These are phyloP conservation scores for Drosophila triauraria DNA, from an alignment of 1,140 invertebrate species.

Conservation along the genomic window DNA sequence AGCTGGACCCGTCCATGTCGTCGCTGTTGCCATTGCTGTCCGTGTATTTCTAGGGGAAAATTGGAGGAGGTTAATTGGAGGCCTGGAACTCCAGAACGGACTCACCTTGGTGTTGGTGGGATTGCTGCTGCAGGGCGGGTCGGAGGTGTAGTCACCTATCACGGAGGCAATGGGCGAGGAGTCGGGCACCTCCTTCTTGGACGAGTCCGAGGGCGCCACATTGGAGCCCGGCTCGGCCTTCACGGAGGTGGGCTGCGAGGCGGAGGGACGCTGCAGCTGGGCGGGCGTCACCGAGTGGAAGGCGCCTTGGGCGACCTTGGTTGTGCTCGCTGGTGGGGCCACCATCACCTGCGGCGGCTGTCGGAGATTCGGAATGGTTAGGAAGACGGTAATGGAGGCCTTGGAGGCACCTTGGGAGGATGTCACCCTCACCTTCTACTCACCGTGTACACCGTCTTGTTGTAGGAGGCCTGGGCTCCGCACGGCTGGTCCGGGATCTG, in stretches of 20 bases:
- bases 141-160: constrained; percentile 60
- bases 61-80: background rate
- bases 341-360: constrained; percentile 62
- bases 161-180: constrained; percentile 85
- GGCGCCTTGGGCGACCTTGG: constrained; percentile 66
- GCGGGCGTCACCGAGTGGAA: constrained; percentile 76
- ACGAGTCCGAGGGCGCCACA: constrained; percentile 86
- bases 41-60: constrained; percentile 57
- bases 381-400: background rate
- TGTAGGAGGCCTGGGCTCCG: constrained; percentile 28
- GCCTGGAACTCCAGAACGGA: too few species aligned
- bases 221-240: constrained; percentile 88
- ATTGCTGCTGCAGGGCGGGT: constrained; percentile 51
- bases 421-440: background rate
- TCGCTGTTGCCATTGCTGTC: constrained; percentile 84
- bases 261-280: constrained; percentile 85
- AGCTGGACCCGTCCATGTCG: constrained; percentile 86
- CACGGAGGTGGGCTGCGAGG: constrained; percentile 87
- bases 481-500: constrained; percentile 51
- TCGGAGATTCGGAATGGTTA: background rate
- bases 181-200: constrained; percentile 86
- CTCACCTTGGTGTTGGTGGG: constrained; percentile 48
- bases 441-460: constrained; percentile 60
- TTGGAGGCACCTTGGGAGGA: background rate
- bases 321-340: constrained; percentile 25